These are phyloP conservation scores for Tryphoninae sp. DNA, from an alignment of 2,888 invertebrate genomes.

Conservation along the genomic window DNA sequence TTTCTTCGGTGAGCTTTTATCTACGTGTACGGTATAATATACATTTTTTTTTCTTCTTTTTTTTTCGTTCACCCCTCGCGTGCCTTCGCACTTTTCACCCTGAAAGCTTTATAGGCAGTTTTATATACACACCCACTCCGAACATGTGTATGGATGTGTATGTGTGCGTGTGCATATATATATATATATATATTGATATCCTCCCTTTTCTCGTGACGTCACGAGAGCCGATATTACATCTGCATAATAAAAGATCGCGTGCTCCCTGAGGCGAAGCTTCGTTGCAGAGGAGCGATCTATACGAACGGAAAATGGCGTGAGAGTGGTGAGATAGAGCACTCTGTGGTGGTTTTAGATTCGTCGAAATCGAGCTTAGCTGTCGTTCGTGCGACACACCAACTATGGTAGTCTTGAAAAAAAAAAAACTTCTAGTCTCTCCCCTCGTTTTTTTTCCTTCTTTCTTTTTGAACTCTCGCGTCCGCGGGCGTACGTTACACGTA, in stretches of 20 bases:
- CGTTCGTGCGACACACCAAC: slow-evolving; percentile 12
- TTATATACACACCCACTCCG: slow-evolving; percentile 10
- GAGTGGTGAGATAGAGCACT: slow-evolving; percentile 27
- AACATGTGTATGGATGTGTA: slow-evolving; percentile 1
- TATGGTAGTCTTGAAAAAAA: slow-evolving; percentile 11
- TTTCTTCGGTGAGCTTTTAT: slow-evolving; percentile 33
- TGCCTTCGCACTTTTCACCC: slow-evolving; percentile 48
- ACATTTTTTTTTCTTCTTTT: slow-evolving; percentile 18
- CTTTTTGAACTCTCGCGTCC: no score
- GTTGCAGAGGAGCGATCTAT: slow-evolving; percentile 49
- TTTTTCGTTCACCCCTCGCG: slow-evolving; percentile 41
- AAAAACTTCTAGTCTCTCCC: not conserved
- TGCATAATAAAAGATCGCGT: slow-evolving; percentile 78
- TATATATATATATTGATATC: slow-evolving; percentile 18
- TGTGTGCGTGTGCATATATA: no score
- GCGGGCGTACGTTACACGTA: no score
- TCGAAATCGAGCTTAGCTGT: slow-evolving; percentile 51
- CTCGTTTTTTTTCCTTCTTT: no score
- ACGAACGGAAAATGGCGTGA: slow-evolving; percentile 31
- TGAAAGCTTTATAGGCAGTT: slow-evolving; percentile 44
- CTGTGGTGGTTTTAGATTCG: slow-evolving; percentile 48
- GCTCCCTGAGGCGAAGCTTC: slow-evolving; percentile 60
- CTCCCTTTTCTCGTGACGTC: slow-evolving; percentile 66
- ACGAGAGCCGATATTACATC: slow-evolving; percentile 74
- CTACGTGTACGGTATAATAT: slow-evolving; percentile 17